Evolutionary conservation across 2,888 invertebrate species (phyloP).

Genomic region (Drosophila barbarae): DNA sequence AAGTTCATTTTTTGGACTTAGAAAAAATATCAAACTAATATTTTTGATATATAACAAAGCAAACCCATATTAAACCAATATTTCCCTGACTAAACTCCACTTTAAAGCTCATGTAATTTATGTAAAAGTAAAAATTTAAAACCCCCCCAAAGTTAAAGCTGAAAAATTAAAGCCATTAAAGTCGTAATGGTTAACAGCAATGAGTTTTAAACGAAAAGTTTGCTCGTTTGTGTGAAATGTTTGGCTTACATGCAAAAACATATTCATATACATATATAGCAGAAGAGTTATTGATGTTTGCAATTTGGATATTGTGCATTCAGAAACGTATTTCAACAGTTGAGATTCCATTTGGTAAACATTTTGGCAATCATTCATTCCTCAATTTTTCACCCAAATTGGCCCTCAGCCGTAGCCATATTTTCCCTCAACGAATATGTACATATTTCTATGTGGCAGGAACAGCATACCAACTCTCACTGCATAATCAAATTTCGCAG

Average conservation of each 20-base stretch:
- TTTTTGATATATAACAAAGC: too few relatives aligned
- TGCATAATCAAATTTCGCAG: constrained; percentile 49
- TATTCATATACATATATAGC: background rate
- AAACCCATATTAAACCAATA: background rate
- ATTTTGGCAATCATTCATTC: constrained; percentile 34
- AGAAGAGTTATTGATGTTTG: constrained; percentile 27
- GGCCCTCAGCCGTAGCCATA: constrained; percentile 23
- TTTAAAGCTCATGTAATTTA: background rate
- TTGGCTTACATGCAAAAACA: constrained; percentile 4
- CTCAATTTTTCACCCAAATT: constrained; percentile 29
- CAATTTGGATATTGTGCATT: constrained; percentile 21
- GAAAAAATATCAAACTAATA: background rate
- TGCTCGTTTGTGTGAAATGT: constrained; percentile 8
- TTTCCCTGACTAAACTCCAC: background rate
- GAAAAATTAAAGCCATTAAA: constrained; percentile 9
- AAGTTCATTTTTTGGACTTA: too few relatives aligned
- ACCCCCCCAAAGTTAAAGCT: background rate
- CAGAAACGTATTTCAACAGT: constrained; percentile 24
- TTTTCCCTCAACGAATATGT: background rate
- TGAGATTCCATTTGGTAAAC: constrained; percentile 35
- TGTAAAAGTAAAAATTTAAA: background rate
- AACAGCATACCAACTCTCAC: constrained; percentile 5
- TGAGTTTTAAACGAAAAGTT: constrained; percentile 2
- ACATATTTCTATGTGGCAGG: constrained; percentile 1
- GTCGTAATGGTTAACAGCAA: constrained; percentile 1